Evolutionary conservation across 1,140 invertebrate species (phyloP), one percentile per base, ranked within the genome.

Genomic region (Sinella curviseta): DNA sequence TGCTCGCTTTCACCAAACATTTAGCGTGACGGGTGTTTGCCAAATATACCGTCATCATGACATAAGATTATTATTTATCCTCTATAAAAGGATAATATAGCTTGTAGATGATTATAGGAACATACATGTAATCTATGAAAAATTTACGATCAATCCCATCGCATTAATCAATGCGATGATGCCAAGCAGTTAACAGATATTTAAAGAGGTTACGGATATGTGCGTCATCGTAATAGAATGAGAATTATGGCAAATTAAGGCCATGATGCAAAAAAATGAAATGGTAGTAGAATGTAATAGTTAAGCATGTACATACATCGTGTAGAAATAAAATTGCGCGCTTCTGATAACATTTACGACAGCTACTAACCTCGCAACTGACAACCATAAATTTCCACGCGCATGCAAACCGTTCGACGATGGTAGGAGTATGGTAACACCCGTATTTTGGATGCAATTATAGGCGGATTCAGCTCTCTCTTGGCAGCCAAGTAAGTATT

Each of bases 301-400:
- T n/a, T n/a, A n/a, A n/a, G n/a, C n/a, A n/a, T n/a, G n/a, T n/a
- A n/a, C n/a, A n/a, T n/a, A n/a, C n/a, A n/a, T n/a, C n/a, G n/a
- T n/a, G n/a, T n/a, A n/a, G n/a, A n/a, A n/a, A n/a, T n/a, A n/a
- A n/a, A n/a, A n/a, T n/a, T n/a, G n/a, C n/a, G n/a, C n/a, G n/a
- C n/a, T n/a, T n/a, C n/a, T n/a, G n/a, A n/a, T n/a, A n/a, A n/a
- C n/a, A n/a, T n/a, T n/a, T n/a, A n/a, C n/a, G n/a, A n/a, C n/a
- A n/a, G n/a, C n/a, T 48, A 86, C 88, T 89, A 85, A 91, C 90
- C 90, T 78, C 87, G 90, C 90, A 91, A 92, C 81, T 88, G 87
- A 85, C 92, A 93, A 34, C 92, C 92, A 85, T 92, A 92, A 20
- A 94, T 84, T 86, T 94, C 93, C 4, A 94, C 91, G 82, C 93